Evolutionary conservation across 1,140 invertebrate species (phyloP), one percentile per base, ranked within the genome.

Genomic region (Mesaphorura yosii): DNA sequence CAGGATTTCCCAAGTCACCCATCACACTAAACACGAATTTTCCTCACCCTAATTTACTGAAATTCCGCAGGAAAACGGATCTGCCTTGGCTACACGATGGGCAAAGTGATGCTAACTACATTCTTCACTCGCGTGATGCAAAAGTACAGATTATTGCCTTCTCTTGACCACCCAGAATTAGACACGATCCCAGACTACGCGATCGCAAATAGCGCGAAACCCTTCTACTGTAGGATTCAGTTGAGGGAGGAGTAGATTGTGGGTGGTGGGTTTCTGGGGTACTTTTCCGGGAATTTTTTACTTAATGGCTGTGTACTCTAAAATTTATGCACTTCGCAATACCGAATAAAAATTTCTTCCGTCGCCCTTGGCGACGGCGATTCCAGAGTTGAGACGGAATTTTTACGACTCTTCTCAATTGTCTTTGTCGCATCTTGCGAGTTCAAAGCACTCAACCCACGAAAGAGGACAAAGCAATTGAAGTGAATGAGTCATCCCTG

Each of bases 181-280:
- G 25, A 7, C 12, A 46, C 44, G 5, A 20, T 46, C 7, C 44
- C 44, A 20, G 29, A 46, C 15, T 6, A 7, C 6, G 44, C 25
- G 6, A 46, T 46, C 29, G 44, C 44, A 7, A 46, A 46, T 46
- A 46, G 23, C n/a, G 44, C 44, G 12, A 46, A 46, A 20, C 44
- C 44, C 7, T 46, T 46, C 23, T 26, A 46, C 44, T 46, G 44
- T 27, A 46, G 25, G 7, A 28, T 46, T 7, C 25, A 12, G 20
- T 37, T 37, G 17, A 37, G 12, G 34, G 12, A 37, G 12, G 34
- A 37, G 34, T 37, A 37, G 17, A 37, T 37, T 37, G 17, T 37
- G 34, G 12, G 17, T 17, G 12, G 12, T 37, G 12, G 34, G 12
- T 37, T 37, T 37, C 34, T 17, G 12, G 12, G 34, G 34, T 12